Evolutionary conservation across 2,797 vertebrate species (phyloP).

Genomic region (Myotis planiceps): DNA sequence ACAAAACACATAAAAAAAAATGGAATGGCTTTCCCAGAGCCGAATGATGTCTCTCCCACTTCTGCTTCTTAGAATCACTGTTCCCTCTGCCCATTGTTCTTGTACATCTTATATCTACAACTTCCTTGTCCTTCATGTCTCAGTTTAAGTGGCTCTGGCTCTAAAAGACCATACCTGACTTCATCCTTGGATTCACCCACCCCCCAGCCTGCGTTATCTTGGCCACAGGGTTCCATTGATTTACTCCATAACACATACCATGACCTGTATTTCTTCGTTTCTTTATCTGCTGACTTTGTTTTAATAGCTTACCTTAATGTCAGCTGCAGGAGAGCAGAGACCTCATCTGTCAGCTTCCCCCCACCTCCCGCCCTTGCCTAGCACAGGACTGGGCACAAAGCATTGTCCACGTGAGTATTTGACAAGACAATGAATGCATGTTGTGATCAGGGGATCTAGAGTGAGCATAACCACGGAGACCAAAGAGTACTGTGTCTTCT

Average conservation of each 20-base stretch:
- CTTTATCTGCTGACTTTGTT: background rate
- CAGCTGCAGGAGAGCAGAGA: background rate
- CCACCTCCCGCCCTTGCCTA: background rate
- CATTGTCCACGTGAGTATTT: background rate
- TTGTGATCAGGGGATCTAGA: background rate
- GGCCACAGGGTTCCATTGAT: background rate
- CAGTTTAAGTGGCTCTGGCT: background rate
- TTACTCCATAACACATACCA: background rate
- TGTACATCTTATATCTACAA: background rate
- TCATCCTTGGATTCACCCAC: background rate
- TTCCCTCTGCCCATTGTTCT: background rate
- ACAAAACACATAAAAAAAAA: background rate
- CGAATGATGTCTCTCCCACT: background rate
- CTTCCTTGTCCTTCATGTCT: background rate
- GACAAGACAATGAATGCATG: background rate
- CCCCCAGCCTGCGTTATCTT: background rate
- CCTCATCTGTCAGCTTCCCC: background rate
- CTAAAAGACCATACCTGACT: background rate
- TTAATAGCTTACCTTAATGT: background rate
- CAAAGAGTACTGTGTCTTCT: background rate
- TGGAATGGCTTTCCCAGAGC: background rate
- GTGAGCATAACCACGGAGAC: background rate
- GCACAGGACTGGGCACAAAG: background rate
- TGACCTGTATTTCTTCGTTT: background rate
- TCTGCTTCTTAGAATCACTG: background rate